phyloP scores from a whole-genome alignment of 2,113 vertebrate species.

The Terrapene triunguis region DNA sequence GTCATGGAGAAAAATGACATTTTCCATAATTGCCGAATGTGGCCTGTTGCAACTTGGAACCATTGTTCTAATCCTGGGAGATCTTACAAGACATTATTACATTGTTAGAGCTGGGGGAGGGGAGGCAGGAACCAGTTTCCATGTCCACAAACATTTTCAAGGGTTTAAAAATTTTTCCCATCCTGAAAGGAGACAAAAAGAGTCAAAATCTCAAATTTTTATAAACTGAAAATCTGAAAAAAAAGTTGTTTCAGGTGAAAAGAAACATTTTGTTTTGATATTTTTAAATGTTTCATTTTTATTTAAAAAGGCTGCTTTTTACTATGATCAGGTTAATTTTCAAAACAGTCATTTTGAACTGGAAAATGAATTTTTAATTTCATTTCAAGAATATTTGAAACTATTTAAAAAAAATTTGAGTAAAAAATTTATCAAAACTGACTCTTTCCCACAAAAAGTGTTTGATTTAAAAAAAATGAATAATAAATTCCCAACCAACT shows the following conservation, averaged over 20 bases:
- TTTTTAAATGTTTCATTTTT: not conserved
- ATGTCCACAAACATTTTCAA: not conserved
- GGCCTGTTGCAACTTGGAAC: slow-evolving; percentile 26
- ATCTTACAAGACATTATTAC: slow-evolving; percentile 31
- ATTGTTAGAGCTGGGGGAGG: slow-evolving; percentile 21
- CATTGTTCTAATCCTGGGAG: slow-evolving; percentile 11
- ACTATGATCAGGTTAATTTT: not conserved
- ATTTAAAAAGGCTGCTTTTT: not conserved
- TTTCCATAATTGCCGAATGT: not conserved
- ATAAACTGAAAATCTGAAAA: not conserved
- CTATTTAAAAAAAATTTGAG: not conserved
- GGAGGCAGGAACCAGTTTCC: not conserved
- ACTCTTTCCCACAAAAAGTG: not conserved
- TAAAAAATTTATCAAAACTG: not conserved
- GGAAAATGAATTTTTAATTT: not conserved
- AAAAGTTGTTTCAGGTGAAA: not conserved
- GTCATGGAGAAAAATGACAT: not conserved
- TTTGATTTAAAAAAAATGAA: not conserved
- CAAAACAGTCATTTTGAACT: not conserved
- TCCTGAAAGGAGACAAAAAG: not conserved
- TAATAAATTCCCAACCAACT: not conserved
- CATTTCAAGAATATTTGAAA: not conserved
- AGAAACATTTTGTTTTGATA: not conserved
- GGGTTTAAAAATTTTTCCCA: not conserved
- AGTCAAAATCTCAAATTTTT: not conserved